phyloP scores from a whole-genome alignment of 1,140 invertebrate species.

The Camponotus vicinus region DNA sequence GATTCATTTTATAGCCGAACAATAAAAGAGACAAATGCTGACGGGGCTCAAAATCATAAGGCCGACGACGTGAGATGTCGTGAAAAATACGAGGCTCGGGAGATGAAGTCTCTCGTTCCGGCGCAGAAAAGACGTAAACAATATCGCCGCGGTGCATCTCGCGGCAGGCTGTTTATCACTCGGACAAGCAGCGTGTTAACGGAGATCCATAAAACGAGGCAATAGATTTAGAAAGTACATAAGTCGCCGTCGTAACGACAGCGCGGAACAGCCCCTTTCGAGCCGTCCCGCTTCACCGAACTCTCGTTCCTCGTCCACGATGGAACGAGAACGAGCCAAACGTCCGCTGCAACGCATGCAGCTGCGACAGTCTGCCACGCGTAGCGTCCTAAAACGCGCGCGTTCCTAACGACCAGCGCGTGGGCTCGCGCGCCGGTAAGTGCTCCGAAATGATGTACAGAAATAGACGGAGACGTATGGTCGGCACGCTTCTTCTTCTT shows the following conservation, averaged over 20 bases:
- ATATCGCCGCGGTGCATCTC: conserved; percentile 32
- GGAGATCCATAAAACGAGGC: conserved; percentile 57
- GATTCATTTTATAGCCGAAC: background rate
- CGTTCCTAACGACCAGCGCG: conserved; percentile 42
- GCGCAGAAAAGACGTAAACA: background rate
- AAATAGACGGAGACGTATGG: conserved; percentile 73
- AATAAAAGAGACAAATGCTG: background rate
- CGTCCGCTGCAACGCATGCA: conserved; percentile 37
- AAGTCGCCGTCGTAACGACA: conserved; percentile 52
- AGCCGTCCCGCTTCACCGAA: conserved; percentile 40
- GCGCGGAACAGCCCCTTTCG: conserved; percentile 46
- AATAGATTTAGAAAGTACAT: conserved; percentile 61
- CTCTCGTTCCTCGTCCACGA: conserved; percentile 40
- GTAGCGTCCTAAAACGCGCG: conserved; percentile 35
- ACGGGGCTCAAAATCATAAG: background rate
- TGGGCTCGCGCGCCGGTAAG: conserved; percentile 19
- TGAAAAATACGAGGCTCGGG: background rate
- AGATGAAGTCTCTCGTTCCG: background rate
- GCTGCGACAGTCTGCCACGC: conserved; percentile 44
- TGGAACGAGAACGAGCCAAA: conserved; percentile 37
- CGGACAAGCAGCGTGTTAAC: conserved; percentile 49
- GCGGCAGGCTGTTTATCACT: conserved; percentile 48
- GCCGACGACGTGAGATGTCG: background rate
- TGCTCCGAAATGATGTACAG: conserved; percentile 57
- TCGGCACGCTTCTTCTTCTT: conserved; percentile 72